Evolutionary conservation across 1,140 invertebrate species (phyloP).

Genomic region (Aphis craccivora): DNA sequence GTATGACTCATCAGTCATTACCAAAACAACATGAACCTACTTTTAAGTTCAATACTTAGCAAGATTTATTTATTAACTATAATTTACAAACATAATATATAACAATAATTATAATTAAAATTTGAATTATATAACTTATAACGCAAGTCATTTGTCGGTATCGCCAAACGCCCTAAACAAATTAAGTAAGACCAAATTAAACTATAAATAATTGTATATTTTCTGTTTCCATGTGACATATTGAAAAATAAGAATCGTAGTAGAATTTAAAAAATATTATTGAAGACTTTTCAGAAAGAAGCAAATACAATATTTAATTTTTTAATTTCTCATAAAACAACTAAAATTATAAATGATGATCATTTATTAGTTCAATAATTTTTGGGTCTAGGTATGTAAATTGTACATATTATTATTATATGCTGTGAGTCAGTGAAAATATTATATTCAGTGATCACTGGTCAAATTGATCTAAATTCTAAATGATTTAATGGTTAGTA

Average conservation of each 20-base stretch:
- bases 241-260: neutral
- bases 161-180: no score
- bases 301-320: neutral
- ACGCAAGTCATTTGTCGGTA: neutral
- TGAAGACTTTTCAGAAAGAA: neutral
- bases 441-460: neutral
- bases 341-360: neutral
- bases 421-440: neutral
- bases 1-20: neutral
- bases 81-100: neutral
- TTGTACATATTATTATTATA: neutral
- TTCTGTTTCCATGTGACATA: neutral
- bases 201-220: neutral
- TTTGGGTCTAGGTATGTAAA: no score
- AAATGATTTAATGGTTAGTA: neutral
- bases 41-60: neutral
- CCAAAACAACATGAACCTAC: neutral
- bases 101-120: neutral
- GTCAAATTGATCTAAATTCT: neutral
- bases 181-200: neutral
- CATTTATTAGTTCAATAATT: neutral
- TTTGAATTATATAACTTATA: neutral
- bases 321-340: neutral
- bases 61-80: neutral
- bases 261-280: neutral